These are phyloP conservation scores for Hypena proboscidalis DNA, from an alignment of 2,888 invertebrate genomes.

Conservation along the genomic window DNA sequence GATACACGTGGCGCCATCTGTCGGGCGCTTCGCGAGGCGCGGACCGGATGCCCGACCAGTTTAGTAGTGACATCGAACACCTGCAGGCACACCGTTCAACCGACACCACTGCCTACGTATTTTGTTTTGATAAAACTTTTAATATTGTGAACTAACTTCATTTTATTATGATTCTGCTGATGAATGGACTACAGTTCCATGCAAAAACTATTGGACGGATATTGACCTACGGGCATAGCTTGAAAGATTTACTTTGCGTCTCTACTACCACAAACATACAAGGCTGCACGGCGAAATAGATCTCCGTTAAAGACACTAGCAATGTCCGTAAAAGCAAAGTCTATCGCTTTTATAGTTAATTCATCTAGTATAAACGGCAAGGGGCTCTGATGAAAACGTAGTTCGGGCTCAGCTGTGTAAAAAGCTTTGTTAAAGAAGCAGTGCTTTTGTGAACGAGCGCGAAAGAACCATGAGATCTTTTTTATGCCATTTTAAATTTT, in stretches of 20 bases:
- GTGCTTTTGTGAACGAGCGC: no score
- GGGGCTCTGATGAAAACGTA: conserved; percentile 10
- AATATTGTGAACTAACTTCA: conserved; percentile 21
- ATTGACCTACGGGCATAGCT: no score
- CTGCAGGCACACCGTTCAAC: conserved; percentile 64
- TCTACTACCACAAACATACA: background rate
- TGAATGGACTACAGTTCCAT: no score
- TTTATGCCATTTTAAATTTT: no score
- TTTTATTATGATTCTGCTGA: conserved; percentile 1
- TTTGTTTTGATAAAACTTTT: conserved; percentile 40
- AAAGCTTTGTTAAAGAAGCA: no score
- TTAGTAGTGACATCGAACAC: conserved; percentile 77
- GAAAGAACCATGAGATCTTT: no score
- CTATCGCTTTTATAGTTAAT: conserved; percentile 27
- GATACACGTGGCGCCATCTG: conserved; percentile 75
- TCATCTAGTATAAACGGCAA: conserved; percentile 12
- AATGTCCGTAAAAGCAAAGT: conserved; percentile 25
- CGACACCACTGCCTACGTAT: conserved; percentile 49
- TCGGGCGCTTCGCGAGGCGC: conserved; percentile 53
- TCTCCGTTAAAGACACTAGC: conserved; percentile 20
- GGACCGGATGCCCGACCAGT: conserved; percentile 83
- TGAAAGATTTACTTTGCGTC: background rate
- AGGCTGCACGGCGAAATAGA: conserved; percentile 16
- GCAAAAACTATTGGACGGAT: no score
- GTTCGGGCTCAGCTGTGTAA: background rate